These are phyloP conservation scores for Listrodromus nycthemerus DNA, from an alignment of 2,888 invertebrate species.

Conservation along the genomic window DNA sequence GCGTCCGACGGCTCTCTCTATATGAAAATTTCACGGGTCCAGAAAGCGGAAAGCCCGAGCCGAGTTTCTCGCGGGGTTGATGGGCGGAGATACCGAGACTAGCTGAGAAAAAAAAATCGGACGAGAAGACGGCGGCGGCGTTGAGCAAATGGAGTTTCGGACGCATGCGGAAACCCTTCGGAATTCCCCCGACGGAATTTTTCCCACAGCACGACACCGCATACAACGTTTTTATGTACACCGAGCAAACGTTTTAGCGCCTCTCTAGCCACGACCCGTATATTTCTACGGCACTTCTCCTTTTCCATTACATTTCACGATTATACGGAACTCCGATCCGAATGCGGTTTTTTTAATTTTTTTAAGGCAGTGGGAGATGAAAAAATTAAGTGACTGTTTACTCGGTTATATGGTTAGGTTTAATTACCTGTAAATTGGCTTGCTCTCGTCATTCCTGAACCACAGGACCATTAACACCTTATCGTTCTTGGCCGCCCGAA, in stretches of 20 bases:
- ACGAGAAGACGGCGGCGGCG: constrained; percentile 30
- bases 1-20: constrained; percentile 72
- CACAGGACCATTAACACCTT: constrained; percentile 95
- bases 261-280: constrained; percentile 12
- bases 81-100: constrained; percentile 53
- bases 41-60: constrained; percentile 76
- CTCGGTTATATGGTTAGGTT: neutral
- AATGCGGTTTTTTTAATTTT: constrained; percentile 45
- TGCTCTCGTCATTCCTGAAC: constrained; percentile 94
- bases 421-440: constrained; percentile 93
- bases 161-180: constrained; percentile 48
- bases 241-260: constrained; percentile 18
- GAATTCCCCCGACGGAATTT: constrained; percentile 61
- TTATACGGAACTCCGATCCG: constrained; percentile 18
- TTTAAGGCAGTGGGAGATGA: neutral
- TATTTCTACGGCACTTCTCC: neutral
- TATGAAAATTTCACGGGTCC: constrained; percentile 81
- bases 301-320: constrained; percentile 13
- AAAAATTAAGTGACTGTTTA: neutral
- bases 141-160: constrained; percentile 62
- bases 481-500: constrained; percentile 92
- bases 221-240: constrained; percentile 37
- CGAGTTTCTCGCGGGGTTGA: constrained; percentile 46
- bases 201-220: constrained; percentile 21
- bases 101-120: constrained; percentile 21